Evolutionary conservation across 2,113 vertebrate species (phyloP).

Genomic region (Felis catus): F.catus_Fca126_mat1.0 CM031411.1:43791001-43791500

Average conservation of each 20-base stretch:
- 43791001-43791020: neutral
- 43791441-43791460: no score
- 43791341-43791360: no score
- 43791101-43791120: neutral
- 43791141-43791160: neutral
- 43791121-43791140: slow-evolving; percentile 12
- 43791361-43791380: no score
- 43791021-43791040: neutral
- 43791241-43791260: neutral
- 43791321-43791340: no score
- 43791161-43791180: neutral
- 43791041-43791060: neutral
- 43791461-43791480: neutral
- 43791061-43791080: neutral
- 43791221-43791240: neutral
- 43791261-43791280: no score
- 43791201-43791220: neutral
- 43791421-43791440: no score
- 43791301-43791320: no score
- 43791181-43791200: neutral
- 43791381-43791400: no score
- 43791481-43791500: neutral
- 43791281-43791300: no score
- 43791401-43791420: no score
- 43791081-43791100: neutral